Evolutionary conservation across 92 coral and sea anemone genomes (phyloP), one percentile per base, ranked within the genome.

Genomic region (Plumapathes pennacea): DNA sequence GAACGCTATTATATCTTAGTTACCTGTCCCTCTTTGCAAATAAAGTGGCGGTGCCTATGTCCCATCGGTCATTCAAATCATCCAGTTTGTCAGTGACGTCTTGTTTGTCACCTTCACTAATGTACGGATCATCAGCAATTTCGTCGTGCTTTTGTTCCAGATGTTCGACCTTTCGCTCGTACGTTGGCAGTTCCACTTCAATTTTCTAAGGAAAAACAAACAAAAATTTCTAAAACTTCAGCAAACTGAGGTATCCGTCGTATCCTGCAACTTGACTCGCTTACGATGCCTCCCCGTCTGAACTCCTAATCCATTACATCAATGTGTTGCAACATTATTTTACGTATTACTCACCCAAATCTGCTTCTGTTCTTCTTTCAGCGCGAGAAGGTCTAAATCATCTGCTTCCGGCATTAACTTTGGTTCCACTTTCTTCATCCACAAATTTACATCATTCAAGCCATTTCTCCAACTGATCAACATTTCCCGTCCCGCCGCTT

Each of bases 61-160:
- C 70, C 90, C 90, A 83, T 38, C 72, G 84, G 41, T 52, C 53
- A 22, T 67, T 78, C 31, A 88, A 32, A 19, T 62, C 64, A 10
- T 57, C 74, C 96, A 88, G 82, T 6, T 83, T 72, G 33, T 83
- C 86, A 32, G 62, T 68, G 17, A 83, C 46, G 23, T 67, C 74
- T 40, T 57, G 68, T 26, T 72, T 76, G 30, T 88, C 90, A 20
- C 72, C 80, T 27, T 74, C 90, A 21, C 36, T 48, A 25, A 77
- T 66, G 44, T 23, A 54, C 14, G 57, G 71, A 38, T 88, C 82
- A 12, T 66, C 72, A 39, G 36, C 23, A 15, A 88, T 57, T 3
- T 36, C 74, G 32, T 67, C 66, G 55, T 54, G 73, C 40, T 50
- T 56, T 57, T 25, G 43, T 32, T 51, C 38, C 21, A 75, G 54